Conservation (phyloP, 2,797 vertebrate genomes). For the Eulemur albifrons region DNA sequence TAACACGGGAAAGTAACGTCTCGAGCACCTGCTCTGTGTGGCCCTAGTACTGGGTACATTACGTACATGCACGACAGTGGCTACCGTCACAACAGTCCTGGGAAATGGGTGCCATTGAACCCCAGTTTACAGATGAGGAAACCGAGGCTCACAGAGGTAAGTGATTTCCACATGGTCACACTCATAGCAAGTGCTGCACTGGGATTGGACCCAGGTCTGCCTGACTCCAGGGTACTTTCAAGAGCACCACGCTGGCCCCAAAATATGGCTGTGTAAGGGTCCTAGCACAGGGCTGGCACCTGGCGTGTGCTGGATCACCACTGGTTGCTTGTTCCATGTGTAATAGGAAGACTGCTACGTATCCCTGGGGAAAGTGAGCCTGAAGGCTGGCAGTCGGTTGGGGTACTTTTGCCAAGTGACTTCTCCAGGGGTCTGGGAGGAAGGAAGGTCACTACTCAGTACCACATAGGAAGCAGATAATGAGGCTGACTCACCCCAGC, state of each 20-base stretch:
- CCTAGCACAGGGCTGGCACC: not conserved
- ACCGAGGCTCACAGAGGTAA: not conserved
- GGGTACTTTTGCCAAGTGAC: not conserved
- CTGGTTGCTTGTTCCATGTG: not conserved
- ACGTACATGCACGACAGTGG: accelerated
- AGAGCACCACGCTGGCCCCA: not conserved
- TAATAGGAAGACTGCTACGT: not conserved
- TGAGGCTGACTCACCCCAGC: not conserved
- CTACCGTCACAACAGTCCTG: not conserved
- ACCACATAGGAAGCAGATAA: not conserved
- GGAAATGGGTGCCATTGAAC: not conserved
- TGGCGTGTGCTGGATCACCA: accelerated
- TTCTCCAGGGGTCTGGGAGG: not conserved
- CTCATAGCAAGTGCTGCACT: too few species aligned
- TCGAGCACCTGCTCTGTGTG: not conserved
- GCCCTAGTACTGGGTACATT: not conserved
- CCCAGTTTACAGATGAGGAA: not conserved
- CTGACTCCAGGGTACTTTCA: not conserved
- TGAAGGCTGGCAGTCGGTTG: not conserved
- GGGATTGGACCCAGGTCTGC: not conserved
- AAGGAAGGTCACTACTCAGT: not conserved
- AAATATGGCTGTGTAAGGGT: too few species aligned
- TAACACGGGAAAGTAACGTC: not conserved
- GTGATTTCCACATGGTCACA: not conserved
- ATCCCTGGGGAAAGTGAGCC: not conserved